Conservation (phyloP, 2,797 vertebrate species). For the Gadopsis bispinosus region DNA sequence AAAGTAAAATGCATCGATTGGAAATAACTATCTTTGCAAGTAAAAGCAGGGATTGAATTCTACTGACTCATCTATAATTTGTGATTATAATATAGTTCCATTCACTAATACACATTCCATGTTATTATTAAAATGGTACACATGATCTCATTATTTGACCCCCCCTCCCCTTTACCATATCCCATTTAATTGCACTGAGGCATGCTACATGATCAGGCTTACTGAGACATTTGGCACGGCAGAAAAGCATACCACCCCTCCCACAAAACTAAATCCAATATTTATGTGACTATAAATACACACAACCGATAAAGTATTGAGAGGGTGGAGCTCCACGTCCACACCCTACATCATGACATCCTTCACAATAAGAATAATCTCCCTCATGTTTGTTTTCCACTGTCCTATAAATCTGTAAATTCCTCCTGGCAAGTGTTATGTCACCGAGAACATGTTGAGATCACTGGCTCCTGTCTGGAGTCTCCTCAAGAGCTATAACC, state of each 20-base stretch:
- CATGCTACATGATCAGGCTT: constrained; percentile 23
- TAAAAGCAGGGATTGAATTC: background rate
- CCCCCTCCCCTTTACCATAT: background rate
- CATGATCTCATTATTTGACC: constrained; percentile 15
- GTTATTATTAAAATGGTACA: background rate
- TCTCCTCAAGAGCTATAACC: constrained; percentile 29
- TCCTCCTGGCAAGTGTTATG: constrained; percentile 50
- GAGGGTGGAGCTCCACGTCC: constrained; percentile 36
- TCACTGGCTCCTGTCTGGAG: constrained; percentile 42
- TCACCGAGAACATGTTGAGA: constrained; percentile 42
- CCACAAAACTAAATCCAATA: constrained; percentile 56
- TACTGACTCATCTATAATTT: background rate
- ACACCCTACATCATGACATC: constrained; percentile 42
- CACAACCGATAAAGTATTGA: constrained; percentile 45
- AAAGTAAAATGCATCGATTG: background rate
- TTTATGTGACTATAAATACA: constrained; percentile 63
- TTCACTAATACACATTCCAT: background rate
- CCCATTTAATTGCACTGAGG: constrained; percentile 21
- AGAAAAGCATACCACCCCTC: constrained; percentile 45
- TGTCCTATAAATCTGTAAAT: constrained; percentile 40
- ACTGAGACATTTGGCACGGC: constrained; percentile 15
- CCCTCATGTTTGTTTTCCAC: constrained; percentile 57
- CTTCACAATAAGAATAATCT: constrained; percentile 46
- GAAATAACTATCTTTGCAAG: background rate
- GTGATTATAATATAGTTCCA: background rate